Evolutionary conservation across 2,888 invertebrate species (phyloP).

Genomic region (Macaria notata): DNA sequence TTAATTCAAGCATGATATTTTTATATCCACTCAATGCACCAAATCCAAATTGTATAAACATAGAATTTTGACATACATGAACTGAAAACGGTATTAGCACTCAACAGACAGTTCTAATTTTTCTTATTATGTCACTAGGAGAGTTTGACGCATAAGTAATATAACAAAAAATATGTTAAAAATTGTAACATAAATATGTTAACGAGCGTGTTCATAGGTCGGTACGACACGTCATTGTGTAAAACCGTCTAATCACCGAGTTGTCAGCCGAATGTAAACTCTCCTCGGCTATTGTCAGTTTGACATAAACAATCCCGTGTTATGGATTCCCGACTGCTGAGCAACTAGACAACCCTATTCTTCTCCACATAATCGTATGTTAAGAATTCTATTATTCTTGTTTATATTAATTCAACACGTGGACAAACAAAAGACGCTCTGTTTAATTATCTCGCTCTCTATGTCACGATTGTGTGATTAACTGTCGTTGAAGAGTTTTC

Average conservation of each 20-base stretch:
- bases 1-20: too few relatives aligned
- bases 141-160: too few relatives aligned
- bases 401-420: slow-evolving; percentile 30
- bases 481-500: slow-evolving; percentile 6
- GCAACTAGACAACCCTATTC: slow-evolving; percentile 47
- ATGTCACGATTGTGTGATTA: slow-evolving; percentile 6
- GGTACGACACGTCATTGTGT: slow-evolving; percentile 55
- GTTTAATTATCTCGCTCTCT: slow-evolving; percentile 1
- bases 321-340: slow-evolving; percentile 67
- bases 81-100: too few relatives aligned
- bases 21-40: too few relatives aligned
- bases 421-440: slow-evolving; percentile 17
- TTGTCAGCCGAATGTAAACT: slow-evolving; percentile 58
- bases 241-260: slow-evolving; percentile 59
- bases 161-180: background rate
- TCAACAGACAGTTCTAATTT: too few relatives aligned
- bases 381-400: slow-evolving; percentile 36
- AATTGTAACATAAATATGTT: slow-evolving; percentile 41
- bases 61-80: too few relatives aligned
- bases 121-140: too few relatives aligned
- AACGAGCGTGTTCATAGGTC: slow-evolving; percentile 38
- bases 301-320: slow-evolving; percentile 64
- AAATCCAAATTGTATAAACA: too few relatives aligned
- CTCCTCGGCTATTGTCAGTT: slow-evolving; percentile 58
- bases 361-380: slow-evolving; percentile 34